Base-by-base conservation (phyloP, 2,113 vertebrate genomes). In the Peromyscus polionotus region DNA sequence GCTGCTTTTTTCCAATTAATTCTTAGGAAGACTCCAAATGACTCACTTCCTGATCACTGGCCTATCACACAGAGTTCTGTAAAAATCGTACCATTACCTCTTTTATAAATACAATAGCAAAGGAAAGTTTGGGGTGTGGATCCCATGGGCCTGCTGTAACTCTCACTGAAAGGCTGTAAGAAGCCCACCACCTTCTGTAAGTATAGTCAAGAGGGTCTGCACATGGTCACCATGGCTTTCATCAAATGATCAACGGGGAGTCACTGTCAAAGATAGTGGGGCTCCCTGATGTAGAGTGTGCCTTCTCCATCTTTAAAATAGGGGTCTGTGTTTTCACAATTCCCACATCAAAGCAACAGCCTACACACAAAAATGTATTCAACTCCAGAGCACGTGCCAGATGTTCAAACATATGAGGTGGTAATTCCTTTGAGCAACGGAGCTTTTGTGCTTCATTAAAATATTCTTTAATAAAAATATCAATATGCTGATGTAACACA, bases 381-480 rank as follows among this genome's bases (percentile, higher is more conserved):
- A 26, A 61, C 39, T 11, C 28, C 7, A n/a, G 65, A 39, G 9
- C 54, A 59, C 0, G 3, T n/a, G 31, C 4, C 12, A 2, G 2
- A 1, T 10, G 3, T 26, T 89, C 31, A 57, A n/a, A 48, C 31
- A 28, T n/a, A 7, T 7, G 20, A 75, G 36, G 26, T 65, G 28
- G 8, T 24, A 31, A 9, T 17, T 48, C 24, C 39, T 31, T 39
- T 20, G 11, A 83, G 42, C 20, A 65, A 75, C 36, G 28, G 68
- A 65, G 45, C 17, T 28, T 14, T 77, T 4, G 1, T 7, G 9
- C 28, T 73, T 20, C 7, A 91, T 36, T 13, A 61, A 68, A 90
- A 31, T 48, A 76, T n/a, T 54, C 65, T 91, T 83, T 83, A 88
- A 65, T 54, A 65, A 95, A 63, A 96, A 54, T 59, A 19, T 12